These are phyloP conservation scores for Rhynchonycteris naso DNA, from an alignment of 2,797 vertebrate species.

Conservation along the genomic window DNA sequence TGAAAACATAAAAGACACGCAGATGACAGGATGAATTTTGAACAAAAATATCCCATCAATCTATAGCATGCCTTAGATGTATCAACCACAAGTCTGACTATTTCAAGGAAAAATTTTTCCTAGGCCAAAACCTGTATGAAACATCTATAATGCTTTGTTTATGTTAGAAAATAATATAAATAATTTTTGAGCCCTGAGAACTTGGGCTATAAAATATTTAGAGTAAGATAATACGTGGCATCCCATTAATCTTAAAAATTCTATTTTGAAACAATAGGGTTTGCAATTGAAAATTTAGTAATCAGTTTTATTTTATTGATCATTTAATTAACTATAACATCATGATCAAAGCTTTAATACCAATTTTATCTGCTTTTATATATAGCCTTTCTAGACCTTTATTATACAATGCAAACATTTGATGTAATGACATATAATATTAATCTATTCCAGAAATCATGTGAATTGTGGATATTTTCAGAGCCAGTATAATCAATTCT, in stretches of 20 bases:
- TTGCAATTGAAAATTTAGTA: constrained; percentile 40
- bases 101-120: neutral
- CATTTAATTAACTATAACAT: neutral
- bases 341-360: constrained; percentile 1
- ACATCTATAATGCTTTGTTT: neutral
- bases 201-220: neutral
- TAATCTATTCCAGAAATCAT: neutral
- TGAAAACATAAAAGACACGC: constrained; percentile 51
- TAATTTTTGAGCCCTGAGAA: neutral
- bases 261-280: constrained; percentile 35
- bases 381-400: neutral
- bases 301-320: constrained; percentile 28
- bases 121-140: neutral
- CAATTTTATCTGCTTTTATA: neutral
- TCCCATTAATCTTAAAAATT: constrained; percentile 12
- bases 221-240: neutral
- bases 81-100: neutral
- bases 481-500: neutral
- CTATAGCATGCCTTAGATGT: neutral
- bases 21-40: constrained; percentile 54
- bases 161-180: neutral
- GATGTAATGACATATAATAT: constrained; percentile 40
- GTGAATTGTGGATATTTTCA: neutral
- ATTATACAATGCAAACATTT: neutral
- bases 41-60: constrained; percentile 43